phyloP scores from a whole-genome alignment of 2,888 invertebrate genomes.

The Synanthedon formicaeformis region DNA sequence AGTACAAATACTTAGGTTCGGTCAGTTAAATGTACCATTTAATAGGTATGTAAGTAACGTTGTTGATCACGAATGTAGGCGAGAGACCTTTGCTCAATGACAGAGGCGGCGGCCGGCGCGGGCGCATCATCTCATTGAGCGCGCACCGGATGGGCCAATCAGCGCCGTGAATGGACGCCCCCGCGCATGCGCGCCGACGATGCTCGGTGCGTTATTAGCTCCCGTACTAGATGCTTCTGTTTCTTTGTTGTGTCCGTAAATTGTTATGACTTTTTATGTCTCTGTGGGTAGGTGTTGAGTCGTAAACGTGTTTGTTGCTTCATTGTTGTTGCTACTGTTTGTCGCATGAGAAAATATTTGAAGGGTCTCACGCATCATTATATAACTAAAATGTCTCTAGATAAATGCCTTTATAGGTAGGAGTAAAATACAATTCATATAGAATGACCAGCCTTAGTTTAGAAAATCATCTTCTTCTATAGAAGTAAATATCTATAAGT shows the following conservation, averaged over 20 bases:
- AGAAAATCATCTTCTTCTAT: too few relatives aligned
- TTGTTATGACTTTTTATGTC: slow-evolving; percentile 61
- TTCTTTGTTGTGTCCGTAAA: slow-evolving; percentile 61
- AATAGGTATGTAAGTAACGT: slow-evolving; percentile 6
- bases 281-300: slow-evolving; percentile 44
- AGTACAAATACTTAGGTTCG: too few relatives aligned
- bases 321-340: slow-evolving; percentile 46
- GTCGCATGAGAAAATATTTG: slow-evolving; percentile 25
- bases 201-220: slow-evolving; percentile 51
- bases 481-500: too few relatives aligned
- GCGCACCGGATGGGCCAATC: slow-evolving; percentile 70
- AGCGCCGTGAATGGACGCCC: slow-evolving; percentile 69
- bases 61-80: slow-evolving; percentile 59
- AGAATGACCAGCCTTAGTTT: too few relatives aligned
- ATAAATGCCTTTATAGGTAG: neutral
- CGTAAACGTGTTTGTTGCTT: slow-evolving; percentile 48
- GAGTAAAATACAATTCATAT: too few relatives aligned
- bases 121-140: slow-evolving; percentile 68
- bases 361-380: slow-evolving; percentile 10
- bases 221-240: slow-evolving; percentile 53
- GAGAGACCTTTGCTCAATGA: slow-evolving; percentile 67
- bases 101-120: slow-evolving; percentile 49
- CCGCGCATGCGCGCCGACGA: slow-evolving; percentile 44
- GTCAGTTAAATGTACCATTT: too few relatives aligned
- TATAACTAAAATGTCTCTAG: neutral